Percentiles rank a stretch among this genome's conserved stretches.
Evolutionary conservation across 2,113 vertebrate species (phyloP).

Genomic region (Epinephelus lanceolatus): DNA sequence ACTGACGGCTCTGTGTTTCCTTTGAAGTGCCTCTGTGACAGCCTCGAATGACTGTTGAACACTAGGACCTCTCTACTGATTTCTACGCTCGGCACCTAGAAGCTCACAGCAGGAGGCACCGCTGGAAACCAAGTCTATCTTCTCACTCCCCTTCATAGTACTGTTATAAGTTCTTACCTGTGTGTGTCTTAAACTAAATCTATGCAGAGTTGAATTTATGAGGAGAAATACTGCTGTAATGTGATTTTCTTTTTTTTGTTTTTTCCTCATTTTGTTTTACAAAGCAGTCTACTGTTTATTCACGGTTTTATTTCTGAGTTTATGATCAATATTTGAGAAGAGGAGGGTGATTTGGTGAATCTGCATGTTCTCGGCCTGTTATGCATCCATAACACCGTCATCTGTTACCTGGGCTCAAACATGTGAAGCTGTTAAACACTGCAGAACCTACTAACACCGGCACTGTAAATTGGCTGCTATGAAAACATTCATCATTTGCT

Average conservation of each 20-base stretch:
- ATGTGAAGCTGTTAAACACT: constrained; percentile 16
- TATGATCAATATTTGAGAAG: constrained; percentile 11
- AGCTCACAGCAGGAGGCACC: constrained; percentile 16
- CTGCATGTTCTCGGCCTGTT: constrained; percentile 18
- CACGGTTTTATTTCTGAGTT: constrained; percentile 19
- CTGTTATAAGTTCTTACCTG: constrained; percentile 70
- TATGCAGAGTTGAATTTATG: constrained; percentile 74
- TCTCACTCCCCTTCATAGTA: constrained; percentile 43
- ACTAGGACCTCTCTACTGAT: constrained; percentile 43
- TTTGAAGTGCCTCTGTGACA: constrained; percentile 79
- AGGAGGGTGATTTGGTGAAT: not conserved
- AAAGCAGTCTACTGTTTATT: constrained; percentile 6
- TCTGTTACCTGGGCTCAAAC: constrained; percentile 5
- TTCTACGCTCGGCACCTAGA: constrained; percentile 12
- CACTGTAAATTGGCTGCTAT: constrained; percentile 53
- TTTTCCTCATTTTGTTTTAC: not conserved
- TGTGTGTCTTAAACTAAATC: constrained; percentile 79
- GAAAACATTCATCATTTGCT: constrained; percentile 2
- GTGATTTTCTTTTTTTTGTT: not conserved
- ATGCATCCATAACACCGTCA: not conserved
- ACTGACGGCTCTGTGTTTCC: not conserved
- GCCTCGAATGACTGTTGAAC: constrained; percentile 58
- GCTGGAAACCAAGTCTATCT: constrained; percentile 13
- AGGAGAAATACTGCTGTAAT: constrained; percentile 59
- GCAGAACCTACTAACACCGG: constrained; percentile 47